Evolutionary conservation across 1,140 invertebrate species (phyloP).

Genomic region (Drosophila takahashii): DNA sequence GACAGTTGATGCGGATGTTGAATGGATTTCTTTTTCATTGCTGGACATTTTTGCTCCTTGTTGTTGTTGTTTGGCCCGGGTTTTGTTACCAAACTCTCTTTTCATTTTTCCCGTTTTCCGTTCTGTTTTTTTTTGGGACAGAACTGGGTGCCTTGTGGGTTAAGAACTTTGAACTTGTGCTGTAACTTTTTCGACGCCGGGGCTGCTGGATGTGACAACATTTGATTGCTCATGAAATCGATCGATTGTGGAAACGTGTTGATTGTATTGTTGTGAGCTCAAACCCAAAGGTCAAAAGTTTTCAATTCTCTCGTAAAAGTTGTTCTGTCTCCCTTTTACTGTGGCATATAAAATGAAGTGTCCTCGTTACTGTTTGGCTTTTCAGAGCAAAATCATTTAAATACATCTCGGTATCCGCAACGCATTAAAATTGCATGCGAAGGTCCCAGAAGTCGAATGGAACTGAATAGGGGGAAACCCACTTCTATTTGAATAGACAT

Average conservation of each 20-base stretch:
- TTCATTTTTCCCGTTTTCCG: conserved; percentile 13
- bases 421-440: conserved; percentile 58
- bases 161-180: conserved; percentile 76
- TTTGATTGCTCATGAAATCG: conserved; percentile 81
- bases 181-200: conserved; percentile 64
- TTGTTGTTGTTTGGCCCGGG: conserved; percentile 22
- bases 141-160: conserved; percentile 45
- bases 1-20: conserved; percentile 46
- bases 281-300: conserved; percentile 75
- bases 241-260: conserved; percentile 79
- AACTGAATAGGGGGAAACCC: background rate
- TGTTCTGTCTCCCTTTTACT: conserved; percentile 44
- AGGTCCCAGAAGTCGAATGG: conserved; percentile 19
- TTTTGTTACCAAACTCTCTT: conserved; percentile 47
- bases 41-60: conserved; percentile 24
- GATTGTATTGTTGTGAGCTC: conserved; percentile 66
- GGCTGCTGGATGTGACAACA: conserved; percentile 75
- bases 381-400: conserved; percentile 65
- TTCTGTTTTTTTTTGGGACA: conserved; percentile 5
- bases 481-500: conserved; percentile 9
- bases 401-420: conserved; percentile 47
- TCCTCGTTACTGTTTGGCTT: conserved; percentile 50
- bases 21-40: conserved; percentile 49
- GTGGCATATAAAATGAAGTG: conserved; percentile 72
- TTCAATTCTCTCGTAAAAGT: conserved; percentile 70